Evolutionary conservation across 1,140 invertebrate species (phyloP), one percentile per base, ranked within the genome.

Genomic region (Carposina sasakii): DNA sequence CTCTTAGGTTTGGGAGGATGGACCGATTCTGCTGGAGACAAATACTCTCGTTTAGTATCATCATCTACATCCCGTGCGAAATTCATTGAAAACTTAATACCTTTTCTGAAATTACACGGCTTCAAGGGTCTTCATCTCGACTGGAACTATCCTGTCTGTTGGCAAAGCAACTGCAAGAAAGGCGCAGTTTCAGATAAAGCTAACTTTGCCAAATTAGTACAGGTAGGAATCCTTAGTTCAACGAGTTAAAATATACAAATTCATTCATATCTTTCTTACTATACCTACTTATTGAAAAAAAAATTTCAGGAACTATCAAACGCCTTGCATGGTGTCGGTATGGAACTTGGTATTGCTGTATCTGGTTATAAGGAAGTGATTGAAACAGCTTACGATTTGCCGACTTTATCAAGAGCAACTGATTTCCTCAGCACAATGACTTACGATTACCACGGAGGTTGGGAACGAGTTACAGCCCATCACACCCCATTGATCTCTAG

Each of bases 91-190:
- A 89, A 89, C 22, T 83, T 89, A 1, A 85, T 93, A 0, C 84
- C 88, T 12, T 95, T 94, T 60, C 66, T 97, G 4, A 86, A 89
- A 10, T 87, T 88, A 43, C 86, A 94, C 54, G 90, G 91, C 22
- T 96, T 97, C 65, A 87, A 91, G 48, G 95, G 95, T 13, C 70
- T 97, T 0, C 94, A 95, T 53, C 60, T 97, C 2, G 95, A 96
- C 57, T 97, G 95, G 95, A 95, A 95, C 67, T 97, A 96, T 73
- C 95, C 95, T 0, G 91, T 92, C 34, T 97, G 95, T 58, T 96
- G 94, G 94, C 94, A 96, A 58, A 94, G 92, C 63, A 91, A 96
- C 64, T 97, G 95, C 69, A 90, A 90, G 13, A 92, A 91, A 52
- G 94, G 94, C 5, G 91, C 93, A 0, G 85, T 86, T 0, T 88